Conservation (phyloP, 30 jellyfish, hydroid and myxozoan genomes). For the Chrysaora quinquecirrha region DNA sequence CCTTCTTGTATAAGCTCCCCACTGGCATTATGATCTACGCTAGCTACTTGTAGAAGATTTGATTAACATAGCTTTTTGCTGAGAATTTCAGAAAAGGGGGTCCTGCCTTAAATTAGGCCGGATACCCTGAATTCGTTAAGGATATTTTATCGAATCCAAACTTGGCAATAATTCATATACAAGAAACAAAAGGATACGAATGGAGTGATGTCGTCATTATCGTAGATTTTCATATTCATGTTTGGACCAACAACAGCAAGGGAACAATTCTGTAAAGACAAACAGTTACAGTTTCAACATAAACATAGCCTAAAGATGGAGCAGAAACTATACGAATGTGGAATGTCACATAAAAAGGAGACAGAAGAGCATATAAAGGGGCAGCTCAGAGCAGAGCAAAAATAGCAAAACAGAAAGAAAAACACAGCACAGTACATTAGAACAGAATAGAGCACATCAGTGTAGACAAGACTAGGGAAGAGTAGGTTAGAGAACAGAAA, state of each 20-base stretch:
- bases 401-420: too few species aligned
- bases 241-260: constrained; percentile 95
- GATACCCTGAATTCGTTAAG: not conserved
- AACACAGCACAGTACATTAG: too few species aligned
- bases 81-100: not conserved
- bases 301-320: too few species aligned
- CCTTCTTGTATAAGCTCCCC: too few species aligned
- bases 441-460: too few species aligned
- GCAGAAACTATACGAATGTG: too few species aligned
- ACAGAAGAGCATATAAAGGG: too few species aligned
- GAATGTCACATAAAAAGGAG: too few species aligned
- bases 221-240: constrained; percentile 63
- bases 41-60: not conserved
- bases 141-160: not conserved
- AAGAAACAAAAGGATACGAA: constrained; percentile 72
- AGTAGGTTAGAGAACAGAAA: too few species aligned
- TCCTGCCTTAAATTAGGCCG: not conserved
- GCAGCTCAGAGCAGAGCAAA: too few species aligned
- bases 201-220: constrained; percentile 90
- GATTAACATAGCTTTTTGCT: not conserved
- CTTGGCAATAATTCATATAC: not conserved
- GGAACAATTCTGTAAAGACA: constrained; percentile 78
- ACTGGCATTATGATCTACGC: not conserved
- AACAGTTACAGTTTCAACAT: too few species aligned
- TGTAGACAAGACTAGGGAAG: too few species aligned